Base-by-base conservation (phyloP, 2,113 vertebrate genomes). In the Meles meles region DNA sequence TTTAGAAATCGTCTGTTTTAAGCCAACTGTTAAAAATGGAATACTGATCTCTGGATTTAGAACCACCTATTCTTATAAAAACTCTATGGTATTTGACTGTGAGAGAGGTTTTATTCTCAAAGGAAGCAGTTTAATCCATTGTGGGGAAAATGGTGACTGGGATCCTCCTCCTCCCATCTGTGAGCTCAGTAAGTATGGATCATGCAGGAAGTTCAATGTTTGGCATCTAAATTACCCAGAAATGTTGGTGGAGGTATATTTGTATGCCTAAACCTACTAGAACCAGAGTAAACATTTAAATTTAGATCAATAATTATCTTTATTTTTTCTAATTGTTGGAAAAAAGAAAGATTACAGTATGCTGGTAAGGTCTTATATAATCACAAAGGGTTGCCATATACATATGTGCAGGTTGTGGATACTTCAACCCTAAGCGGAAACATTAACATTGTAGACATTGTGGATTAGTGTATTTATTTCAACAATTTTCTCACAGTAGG, bases 141-240 rank as follows among this genome's bases (percentile, higher is more conserved):
- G 98, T 88, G 96, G 61, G 57, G 96, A 57, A 27, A 76, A 98
- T 79, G 79, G 1, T 18, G 39, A 0, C 0, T 99, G 98, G 98
- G 7, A 81, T 14, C 98, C 98, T 2, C 0, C 96, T 81, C 71
- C 84, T 65, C 98, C 98, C 1, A 44, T 2, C 0, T 98, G 98
- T 94, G 91, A 96, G 0, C 37, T 6, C 4, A 10, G 98, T 99
- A 91, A 99, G 98, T 98, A 13, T 57, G 3, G 4, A 0, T 0
- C 63, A 39, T 17, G 72, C 59, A 55, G 21, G 37, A 17, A 27
- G 65, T 84, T 81, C 63, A 88, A 13, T 83, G 23, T 52, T 65
- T 55, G 18, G 47, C 21, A 74, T 63, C 18, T 76, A 52, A 57
- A 49, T 27, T 25, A 92, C 34, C n/a, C 55, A 81, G 76, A 67